phyloP scores from a whole-genome alignment of 1,140 invertebrate species.

The Drosophila parvula region DNA sequence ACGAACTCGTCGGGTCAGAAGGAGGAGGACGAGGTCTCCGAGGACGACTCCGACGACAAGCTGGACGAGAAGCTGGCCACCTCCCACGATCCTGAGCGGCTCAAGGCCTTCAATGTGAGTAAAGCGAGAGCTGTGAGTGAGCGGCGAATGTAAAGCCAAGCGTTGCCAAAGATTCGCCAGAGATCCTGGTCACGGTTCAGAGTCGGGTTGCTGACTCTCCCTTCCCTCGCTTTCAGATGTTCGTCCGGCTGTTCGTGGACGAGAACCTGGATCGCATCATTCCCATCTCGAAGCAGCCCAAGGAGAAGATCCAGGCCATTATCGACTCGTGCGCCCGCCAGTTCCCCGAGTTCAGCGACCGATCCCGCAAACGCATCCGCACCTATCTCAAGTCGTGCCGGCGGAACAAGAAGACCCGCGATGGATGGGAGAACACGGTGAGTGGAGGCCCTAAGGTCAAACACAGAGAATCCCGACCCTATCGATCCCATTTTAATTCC shows the following conservation, averaged over 20 bases:
- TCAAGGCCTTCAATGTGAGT: conserved; percentile 98
- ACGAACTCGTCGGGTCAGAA: conserved; percentile 97
- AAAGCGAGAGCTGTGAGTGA: conserved; percentile 43
- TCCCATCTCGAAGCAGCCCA: conserved; percentile 98
- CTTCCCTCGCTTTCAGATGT: conserved; percentile 91
- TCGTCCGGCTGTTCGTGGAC: conserved; percentile 97
- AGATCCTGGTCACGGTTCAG: background rate
- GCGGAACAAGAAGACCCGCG: conserved; percentile 95
- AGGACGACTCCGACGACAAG: conserved; percentile 96
- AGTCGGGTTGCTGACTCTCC: conserved; percentile 4
- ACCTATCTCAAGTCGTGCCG: conserved; percentile 98
- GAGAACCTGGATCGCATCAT: conserved; percentile 98
- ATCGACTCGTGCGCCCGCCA: conserved; percentile 98
- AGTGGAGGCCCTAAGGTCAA: conserved; percentile 12
- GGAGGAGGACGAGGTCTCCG: conserved; percentile 95
- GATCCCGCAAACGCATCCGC: conserved; percentile 96
- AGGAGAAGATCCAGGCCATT: conserved; percentile 98
- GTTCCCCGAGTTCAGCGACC: conserved; percentile 97
- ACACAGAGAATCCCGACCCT: background rate
- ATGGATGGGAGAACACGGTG: conserved; percentile 85
- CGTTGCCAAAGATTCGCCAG: conserved; percentile 66
- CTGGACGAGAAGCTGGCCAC: conserved; percentile 90
- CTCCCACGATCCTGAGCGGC: conserved; percentile 96
- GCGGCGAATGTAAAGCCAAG: conserved; percentile 74
- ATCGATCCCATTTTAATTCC: background rate